These are phyloP conservation scores for Vanessa tameamea DNA, from an alignment of 1,140 invertebrate genomes.

Conservation along the genomic window DNA sequence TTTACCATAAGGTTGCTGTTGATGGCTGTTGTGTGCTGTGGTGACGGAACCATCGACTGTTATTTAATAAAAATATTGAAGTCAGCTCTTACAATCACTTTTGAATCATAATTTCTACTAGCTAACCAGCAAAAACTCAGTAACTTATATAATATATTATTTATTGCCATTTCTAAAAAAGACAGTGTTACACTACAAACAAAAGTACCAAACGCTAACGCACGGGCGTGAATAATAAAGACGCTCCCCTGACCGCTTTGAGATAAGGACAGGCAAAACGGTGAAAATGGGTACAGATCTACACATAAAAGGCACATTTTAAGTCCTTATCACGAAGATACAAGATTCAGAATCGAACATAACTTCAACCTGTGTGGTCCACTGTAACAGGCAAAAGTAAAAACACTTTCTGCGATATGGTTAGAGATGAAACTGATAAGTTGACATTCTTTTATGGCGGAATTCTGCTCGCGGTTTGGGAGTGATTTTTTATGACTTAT, in stretches of 20 bases:
- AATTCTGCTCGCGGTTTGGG: slow-evolving; percentile 28
- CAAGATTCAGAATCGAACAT: slow-evolving; percentile 14
- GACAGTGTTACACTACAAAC: slow-evolving; percentile 10
- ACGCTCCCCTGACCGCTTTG: slow-evolving; percentile 59
- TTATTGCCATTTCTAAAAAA: slow-evolving; percentile 29
- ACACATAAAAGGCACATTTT: slow-evolving; percentile 23
- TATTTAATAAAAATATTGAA: too few relatives aligned
- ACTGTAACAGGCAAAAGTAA: slow-evolving; percentile 56
- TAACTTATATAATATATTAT: neutral
- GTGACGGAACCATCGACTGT: too few relatives aligned
- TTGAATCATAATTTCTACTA: too few relatives aligned
- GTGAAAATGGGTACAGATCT: slow-evolving; percentile 52
- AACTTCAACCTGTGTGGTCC: slow-evolving; percentile 11
- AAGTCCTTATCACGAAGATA: neutral
- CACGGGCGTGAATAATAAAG: slow-evolving; percentile 59
- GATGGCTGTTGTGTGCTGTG: too few relatives aligned
- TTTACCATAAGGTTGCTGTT: too few relatives aligned
- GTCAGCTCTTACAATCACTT: too few relatives aligned
- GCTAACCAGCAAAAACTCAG: too few relatives aligned
- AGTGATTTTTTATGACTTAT: slow-evolving; percentile 25
- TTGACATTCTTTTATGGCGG: slow-evolving; percentile 36
- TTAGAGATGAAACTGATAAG: slow-evolving; percentile 41
- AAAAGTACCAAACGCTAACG: slow-evolving; percentile 43
- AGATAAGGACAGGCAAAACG: slow-evolving; percentile 57
- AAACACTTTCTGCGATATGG: slow-evolving; percentile 61